Evolutionary conservation across 2,797 vertebrate species (phyloP).

Genomic region (Acanthiza pusilla): DNA sequence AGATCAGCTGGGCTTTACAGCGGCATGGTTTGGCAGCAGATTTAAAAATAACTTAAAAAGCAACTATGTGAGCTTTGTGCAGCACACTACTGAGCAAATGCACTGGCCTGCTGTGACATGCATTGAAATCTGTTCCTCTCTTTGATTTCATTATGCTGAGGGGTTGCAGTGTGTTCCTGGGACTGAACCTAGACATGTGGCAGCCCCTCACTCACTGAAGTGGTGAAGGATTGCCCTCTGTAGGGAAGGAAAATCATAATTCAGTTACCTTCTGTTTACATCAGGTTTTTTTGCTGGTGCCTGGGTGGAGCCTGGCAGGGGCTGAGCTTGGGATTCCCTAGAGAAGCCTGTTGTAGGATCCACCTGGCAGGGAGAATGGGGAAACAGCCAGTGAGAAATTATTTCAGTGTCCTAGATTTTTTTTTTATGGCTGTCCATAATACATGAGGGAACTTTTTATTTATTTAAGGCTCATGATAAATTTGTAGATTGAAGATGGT

Average conservation of each 20-base stretch:
- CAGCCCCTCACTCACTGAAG: neutral
- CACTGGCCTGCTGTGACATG: neutral
- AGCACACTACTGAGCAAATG: neutral
- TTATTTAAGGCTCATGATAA: neutral
- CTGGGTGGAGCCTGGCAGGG: neutral
- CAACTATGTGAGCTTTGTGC: neutral
- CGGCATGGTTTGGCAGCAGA: neutral
- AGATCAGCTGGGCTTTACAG: neutral
- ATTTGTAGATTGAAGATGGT: neutral
- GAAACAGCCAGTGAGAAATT: neutral
- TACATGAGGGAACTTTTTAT: conserved; percentile 1
- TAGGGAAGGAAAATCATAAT: conserved; percentile 59
- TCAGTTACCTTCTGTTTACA: neutral
- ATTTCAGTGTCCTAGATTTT: neutral
- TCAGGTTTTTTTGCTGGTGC: neutral
- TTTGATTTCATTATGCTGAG: neutral
- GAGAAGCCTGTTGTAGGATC: neutral
- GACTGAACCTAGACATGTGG: neutral
- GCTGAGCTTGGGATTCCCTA: neutral
- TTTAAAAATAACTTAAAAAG: neutral
- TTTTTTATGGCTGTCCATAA: neutral
- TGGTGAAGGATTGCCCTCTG: conserved; percentile 63
- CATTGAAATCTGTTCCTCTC: neutral
- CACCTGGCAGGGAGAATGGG: neutral
- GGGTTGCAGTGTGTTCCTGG: neutral